These are phyloP conservation scores for Monochamus alternatus DNA, from an alignment of 2,888 invertebrate species.

Conservation along the genomic window DNA sequence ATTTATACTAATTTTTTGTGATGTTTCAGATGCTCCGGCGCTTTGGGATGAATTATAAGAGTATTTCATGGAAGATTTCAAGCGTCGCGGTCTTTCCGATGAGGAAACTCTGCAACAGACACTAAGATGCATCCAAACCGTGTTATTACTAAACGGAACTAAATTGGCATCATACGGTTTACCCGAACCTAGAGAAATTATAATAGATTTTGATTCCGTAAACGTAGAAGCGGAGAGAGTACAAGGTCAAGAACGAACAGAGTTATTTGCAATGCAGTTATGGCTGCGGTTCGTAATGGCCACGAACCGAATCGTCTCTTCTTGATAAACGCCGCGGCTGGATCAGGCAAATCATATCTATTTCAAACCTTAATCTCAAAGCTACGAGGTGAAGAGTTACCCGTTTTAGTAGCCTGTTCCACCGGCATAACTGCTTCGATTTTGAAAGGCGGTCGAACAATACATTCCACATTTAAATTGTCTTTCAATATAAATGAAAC, in stretches of 20 bases:
- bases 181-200: too few species aligned
- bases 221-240: too few species aligned
- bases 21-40: too few species aligned
- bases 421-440: conserved; percentile 4
- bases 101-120: background rate
- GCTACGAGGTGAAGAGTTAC: background rate
- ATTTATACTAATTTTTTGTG: too few species aligned
- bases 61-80: background rate
- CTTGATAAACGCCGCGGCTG: background rate
- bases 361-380: background rate
- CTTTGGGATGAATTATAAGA: background rate
- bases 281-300: background rate
- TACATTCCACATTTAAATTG: conserved; percentile 7
- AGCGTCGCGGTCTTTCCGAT: background rate
- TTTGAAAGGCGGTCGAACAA: conserved; percentile 16
- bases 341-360: background rate
- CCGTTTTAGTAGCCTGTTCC: background rate
- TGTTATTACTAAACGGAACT: too few species aligned
- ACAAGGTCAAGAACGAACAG: too few species aligned
- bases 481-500: too few species aligned
- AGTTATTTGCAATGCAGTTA: too few species aligned
- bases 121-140: background rate
- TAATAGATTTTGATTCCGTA: too few species aligned
- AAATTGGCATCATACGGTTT: too few species aligned
- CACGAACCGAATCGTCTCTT: background rate